Base-by-base conservation (phyloP, 2,113 vertebrate species). In the Scomber japonicus region DNA sequence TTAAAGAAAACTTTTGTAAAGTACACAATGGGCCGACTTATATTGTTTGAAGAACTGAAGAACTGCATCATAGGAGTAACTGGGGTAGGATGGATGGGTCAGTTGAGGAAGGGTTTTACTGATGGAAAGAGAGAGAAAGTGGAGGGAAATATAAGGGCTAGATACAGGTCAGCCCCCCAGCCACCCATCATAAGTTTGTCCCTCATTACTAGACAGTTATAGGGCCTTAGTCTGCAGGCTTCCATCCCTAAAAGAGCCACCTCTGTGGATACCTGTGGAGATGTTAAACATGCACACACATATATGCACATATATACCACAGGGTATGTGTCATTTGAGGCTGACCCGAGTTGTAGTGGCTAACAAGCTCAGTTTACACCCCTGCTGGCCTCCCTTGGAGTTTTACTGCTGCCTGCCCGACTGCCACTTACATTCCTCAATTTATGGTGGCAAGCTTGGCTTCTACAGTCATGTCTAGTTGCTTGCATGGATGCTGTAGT, bases 311-410 rank as follows among this genome's bases (percentile, higher is more conserved):
- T 67, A 78, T 15, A 64, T 24, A 24, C 55, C 62, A 56, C 80
- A 64, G 82, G 27, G 68, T 89, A 84, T 84, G 67, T 75, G 84
- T 87, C 74, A 63, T 62, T 77, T 31, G 27, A 88, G 50, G 78
- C 75, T 85, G 76, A 91, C 85, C 89, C 21, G 66, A 50, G 73
- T 51, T 85, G 75, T 81, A 77, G 86, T 84, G 79, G 90, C 88
- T 94, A 93, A 94, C 81, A 88, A 92, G 89, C 91, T 94, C 85
- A 78, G 79, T 90, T 94, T 92, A 91, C 86, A 91, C 90, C 91
- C 88, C 86, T 71, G 87, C 88, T 88, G 82, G 87, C 86, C 89
- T 90, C 88, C 86, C 83, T 84, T 66, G 55, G 87, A 83, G 86
- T 90, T 94, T 94, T 93, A 92, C 81, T 90, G 80, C 86, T 70